Base-by-base conservation (phyloP, 2,888 invertebrate species). In the Strigamia maritima region DNA sequence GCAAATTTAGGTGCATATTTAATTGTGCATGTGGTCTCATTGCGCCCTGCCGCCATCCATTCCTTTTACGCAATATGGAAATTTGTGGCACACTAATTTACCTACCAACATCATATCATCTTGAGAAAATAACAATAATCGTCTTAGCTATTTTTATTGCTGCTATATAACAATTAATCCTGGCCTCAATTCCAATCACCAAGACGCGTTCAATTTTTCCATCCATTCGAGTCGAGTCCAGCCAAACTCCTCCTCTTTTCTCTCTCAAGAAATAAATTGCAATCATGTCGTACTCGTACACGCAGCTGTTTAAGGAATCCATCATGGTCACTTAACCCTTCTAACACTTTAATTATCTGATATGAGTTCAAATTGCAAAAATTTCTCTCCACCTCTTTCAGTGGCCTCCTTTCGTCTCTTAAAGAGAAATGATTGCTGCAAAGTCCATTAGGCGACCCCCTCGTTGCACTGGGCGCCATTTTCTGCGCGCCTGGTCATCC, bases 261-360 rank as follows among this genome's bases (percentile, higher is more conserved):
- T 44, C 12, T 16, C 44, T 16, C 44, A 16, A 14, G 44, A 54
- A 54, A 54, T 54, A 54, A 54, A 54, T 54, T 54, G 54, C 54
- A 54, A 54, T 54, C 54, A 54, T 54, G 19, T 54, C 54, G 54
- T 54, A 19, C 54, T 54, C 54, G 54, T 54, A 19, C 54, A 54
- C 54, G 54, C 54, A 54, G 54, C 54, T 54, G 54, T 19, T 54
- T 54, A 54, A n/a, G 22, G 54, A 54, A 54, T 54, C 54, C 54
- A 54, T 54, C 54, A 19, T 54, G 54, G 54, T 54, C 54, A 54
- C 54, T 54, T 54, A 54, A 54, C 54, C 54, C 54, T 54, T 54
- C 54, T 54, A 54, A 54, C 54, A 54, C 54, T 54, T 54, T 54
- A 54, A 54, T 54, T 54, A 54, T 54, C 54, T 54, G 54, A 54